Base-by-base conservation (phyloP, 2,888 invertebrate species). In the Diaphora mendica region DNA sequence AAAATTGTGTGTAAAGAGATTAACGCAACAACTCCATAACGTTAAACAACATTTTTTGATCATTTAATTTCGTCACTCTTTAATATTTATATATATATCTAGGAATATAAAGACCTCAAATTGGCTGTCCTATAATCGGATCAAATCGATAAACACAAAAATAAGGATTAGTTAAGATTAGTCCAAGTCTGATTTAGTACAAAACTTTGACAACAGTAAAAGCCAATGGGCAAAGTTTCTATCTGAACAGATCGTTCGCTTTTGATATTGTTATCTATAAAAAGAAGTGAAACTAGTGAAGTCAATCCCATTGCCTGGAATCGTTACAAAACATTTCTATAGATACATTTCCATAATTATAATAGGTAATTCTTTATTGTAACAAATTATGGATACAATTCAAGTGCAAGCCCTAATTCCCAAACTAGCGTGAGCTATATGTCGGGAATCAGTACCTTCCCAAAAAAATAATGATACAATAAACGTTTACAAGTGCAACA, bases 191-290 rank as follows among this genome's bases (percentile, higher is more conserved):
- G 90, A 92, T 91, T 91, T 90, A 91, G 88, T 85, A 85, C 86
- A 80, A 79, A 91, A 92, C 87, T 92, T 91, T 86, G 85, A 88
- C 87, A 89, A 88, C 87, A 89, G 88, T 89, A 83, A 89, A 89
- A 90, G 88, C 87, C 91, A 90, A 91, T 89, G 90, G 90, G 84
- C 83, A 80, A 92, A 92, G 89, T 92, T 92, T 87, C 80, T 75
- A 81, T 82, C 78, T 85, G 81, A 90, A 86, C 89, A 87, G 91
- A 92, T 92, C 87, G 89, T 91, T 90, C 85, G 82, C 86, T 82
- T 83, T 86, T 84, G 90, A 90, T 90, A 91, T 80, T 80, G 76
- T 84, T 82, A 84, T 81, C 81, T 85, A 85, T 77, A 79, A 83
- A 86, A 80, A 85, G 70, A 70, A 80, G 78, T 77, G 85, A 86